Conservation (phyloP, 2,797 vertebrate species). For the Falco biarmicus region DNA sequence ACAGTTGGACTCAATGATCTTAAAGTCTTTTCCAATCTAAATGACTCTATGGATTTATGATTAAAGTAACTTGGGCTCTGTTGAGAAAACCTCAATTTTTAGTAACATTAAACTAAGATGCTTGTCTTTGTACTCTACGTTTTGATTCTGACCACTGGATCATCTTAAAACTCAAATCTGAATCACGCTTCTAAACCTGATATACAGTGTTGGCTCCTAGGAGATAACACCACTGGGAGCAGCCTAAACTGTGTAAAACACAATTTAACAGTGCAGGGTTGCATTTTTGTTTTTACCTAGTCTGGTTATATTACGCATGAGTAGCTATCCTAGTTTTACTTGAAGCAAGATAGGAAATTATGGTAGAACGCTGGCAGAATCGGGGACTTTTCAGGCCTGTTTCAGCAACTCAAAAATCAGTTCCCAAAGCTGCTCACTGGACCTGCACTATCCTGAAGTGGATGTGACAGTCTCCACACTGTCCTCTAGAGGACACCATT, state of each 20-base stretch:
- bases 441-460: neutral
- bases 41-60: too few relatives aligned
- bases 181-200: neutral
- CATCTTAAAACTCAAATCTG: neutral
- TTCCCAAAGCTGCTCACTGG: neutral
- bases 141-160: neutral
- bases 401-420: neutral
- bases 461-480: neutral
- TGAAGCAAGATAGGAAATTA: neutral
- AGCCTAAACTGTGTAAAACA: neutral
- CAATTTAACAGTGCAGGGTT: neutral
- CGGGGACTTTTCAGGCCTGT: neutral
- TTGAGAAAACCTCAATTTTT: neutral
- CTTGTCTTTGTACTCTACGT: neutral
- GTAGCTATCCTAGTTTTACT: neutral
- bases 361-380: neutral
- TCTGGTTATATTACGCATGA: neutral
- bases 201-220: neutral
- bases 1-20: too few relatives aligned
- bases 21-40: too few relatives aligned
- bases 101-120: neutral
- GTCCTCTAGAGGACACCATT: neutral
- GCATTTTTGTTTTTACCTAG: neutral
- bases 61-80: neutral
- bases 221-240: fast-evolving